Evolutionary conservation across 2,113 vertebrate species (phyloP), one percentile per base, ranked within the genome.

Genomic region (Henicopernis longicauda): DNA sequence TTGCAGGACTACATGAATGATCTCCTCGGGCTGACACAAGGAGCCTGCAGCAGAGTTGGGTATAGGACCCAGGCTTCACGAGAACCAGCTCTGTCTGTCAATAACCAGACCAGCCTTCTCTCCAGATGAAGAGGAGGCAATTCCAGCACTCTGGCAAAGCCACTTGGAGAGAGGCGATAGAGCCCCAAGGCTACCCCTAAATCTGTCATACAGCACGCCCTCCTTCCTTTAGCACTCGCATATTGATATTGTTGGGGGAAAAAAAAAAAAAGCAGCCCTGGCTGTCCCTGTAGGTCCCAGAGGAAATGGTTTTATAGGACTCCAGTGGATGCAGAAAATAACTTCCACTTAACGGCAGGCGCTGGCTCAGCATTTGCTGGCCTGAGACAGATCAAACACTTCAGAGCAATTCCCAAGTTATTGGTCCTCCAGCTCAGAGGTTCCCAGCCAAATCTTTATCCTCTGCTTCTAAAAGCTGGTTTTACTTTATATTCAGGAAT

Each of bases 241-340:
- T 31, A 82, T 47, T 89, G 83, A 73, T 79, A 71, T 63, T 79
- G 81, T 6, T 82, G 63, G 13, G 57, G 29, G 7, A 7, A 3
- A 1, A 0, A 4, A 0, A 4, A 50, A 25, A 23, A 32, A 31
- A 36, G 17, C 86, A 84, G 72, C 8, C n/a, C 67, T 95, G 86
- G 55, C 83, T 92, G 49, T 84, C 94, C 83, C 50, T 81, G 42
- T 38, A 69, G 50, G 36, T 96, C 94, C 84, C 95, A 79, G 52
- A 94, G 92, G 92, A 96, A 96, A 94, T 62, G 58, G 63, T 90
- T 96, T 96, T 82, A 94, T 62, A 87, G 82, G 92, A 88, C 95
- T 93, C 96, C 61, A 29, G 85, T 95, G 88, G 90, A 94, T 86
- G 90, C 85, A 88, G 90, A 95, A 96, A 96, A 96, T 94, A 96